Evolutionary conservation across 2,113 vertebrate genomes (phyloP), one percentile per base, ranked within the genome.

Genomic region (Ptyas mucosa): DNA sequence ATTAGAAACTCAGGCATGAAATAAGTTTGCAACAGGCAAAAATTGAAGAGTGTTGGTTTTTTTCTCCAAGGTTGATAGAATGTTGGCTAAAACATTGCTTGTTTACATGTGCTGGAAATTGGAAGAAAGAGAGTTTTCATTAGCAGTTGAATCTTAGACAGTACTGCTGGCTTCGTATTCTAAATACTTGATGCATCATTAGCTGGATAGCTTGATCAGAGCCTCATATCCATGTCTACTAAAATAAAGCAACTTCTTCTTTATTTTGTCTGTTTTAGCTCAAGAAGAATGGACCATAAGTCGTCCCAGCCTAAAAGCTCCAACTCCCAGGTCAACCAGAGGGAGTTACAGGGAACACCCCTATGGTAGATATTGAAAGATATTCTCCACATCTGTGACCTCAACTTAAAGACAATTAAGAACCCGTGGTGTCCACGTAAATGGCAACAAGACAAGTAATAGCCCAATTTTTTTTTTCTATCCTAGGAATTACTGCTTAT

Each of bases 351-450:
- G 99, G 98, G 99, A 99, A 96, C 99, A 99, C 97, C 99, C 99
- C 96, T 99, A 99, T 98, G 99, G 99, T 99, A 99, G 99, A 99
- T 99, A 99, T 98, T 99, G 98, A 99, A 99, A 99, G 98, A 61
- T 61, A 61, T 98, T 98, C 97, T 98, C 96, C 97, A 98, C 97
- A 97, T 96, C 98, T 96, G 96, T 98, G 97, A 98, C 97, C 98
- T 98, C 97, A 97, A 97, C 97, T 98, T 96, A 98, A 97, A 98
- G 98, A 98, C 97, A 97, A 94, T 98, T 98, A 97, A 96, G 98
- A 97, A 96, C 98, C 98, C 97, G 97, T 98, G 97, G 96, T 97
- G 98, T 98, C 96, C 97, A 97, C 97, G 95, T 97, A 98, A 98
- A 97, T 98, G 97, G 97, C 98, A 98, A 97, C 98, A 97, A 97